Conservation (phyloP, 2,797 vertebrate genomes). For the Prunella strophiata region DNA sequence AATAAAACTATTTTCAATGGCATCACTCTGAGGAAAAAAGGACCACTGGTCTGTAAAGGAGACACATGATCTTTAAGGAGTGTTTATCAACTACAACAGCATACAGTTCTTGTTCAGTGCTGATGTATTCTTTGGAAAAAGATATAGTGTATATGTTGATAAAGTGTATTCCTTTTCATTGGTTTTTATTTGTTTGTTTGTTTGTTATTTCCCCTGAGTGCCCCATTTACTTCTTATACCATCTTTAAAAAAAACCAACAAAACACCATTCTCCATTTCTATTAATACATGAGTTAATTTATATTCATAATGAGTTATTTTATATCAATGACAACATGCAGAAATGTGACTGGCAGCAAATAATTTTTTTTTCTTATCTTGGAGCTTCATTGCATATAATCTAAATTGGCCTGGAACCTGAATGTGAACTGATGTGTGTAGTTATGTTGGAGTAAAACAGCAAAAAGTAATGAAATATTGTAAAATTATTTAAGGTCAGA, state of each 20-base stretch:
- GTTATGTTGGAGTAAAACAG: neutral
- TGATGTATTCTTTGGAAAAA: neutral
- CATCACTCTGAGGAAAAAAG: neutral
- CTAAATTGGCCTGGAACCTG: neutral
- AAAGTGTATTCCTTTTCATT: neutral
- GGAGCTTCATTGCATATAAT: neutral
- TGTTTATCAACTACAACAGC: neutral
- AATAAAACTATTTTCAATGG: constrained; percentile 14
- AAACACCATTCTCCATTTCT: neutral
- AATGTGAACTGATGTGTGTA: neutral
- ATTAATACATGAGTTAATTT: neutral
- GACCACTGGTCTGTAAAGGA: neutral
- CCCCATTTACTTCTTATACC: neutral
- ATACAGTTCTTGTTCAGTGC: neutral
- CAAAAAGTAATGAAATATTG: neutral
- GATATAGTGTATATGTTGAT: neutral
- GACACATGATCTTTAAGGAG: neutral
- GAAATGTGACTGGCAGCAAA: neutral
- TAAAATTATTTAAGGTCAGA: neutral
- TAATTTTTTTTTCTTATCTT: neutral
- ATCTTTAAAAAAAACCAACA: neutral
- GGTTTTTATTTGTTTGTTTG: neutral
- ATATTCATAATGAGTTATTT: neutral
- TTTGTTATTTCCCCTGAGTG: neutral
- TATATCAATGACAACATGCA: neutral